Percentiles rank a stretch among this genome's conserved stretches.
Conservation (phyloP, 2,888 invertebrate species). For the Conomelus anceps region DNA sequence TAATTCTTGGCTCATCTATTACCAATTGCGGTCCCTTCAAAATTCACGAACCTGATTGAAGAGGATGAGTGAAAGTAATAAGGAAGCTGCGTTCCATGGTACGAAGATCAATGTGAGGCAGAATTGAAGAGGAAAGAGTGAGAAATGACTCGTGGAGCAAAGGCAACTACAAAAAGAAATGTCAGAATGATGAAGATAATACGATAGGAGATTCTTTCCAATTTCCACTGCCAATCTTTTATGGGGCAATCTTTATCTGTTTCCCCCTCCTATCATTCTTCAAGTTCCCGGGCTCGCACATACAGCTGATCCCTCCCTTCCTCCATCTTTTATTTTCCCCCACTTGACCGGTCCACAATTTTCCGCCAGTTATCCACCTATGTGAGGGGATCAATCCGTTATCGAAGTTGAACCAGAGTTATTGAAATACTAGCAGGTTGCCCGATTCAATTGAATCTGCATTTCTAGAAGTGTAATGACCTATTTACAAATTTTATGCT, state of each 20-base stretch:
- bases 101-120: neutral
- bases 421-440: neutral
- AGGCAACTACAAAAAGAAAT: neutral
- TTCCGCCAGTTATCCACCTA: neutral
- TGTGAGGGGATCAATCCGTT: neutral
- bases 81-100: too few species aligned
- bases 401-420: neutral
- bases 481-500: too few species aligned
- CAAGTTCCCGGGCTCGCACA: neutral
- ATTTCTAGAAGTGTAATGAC: neutral
- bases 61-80: too few species aligned
- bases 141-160: neutral
- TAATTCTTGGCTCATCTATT: too few species aligned
- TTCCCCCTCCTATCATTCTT: neutral
- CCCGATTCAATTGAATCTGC: neutral
- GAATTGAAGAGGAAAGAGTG: neutral
- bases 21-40: too few species aligned
- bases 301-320: neutral
- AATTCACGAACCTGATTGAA: too few species aligned
- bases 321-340: neutral
- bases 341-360: neutral
- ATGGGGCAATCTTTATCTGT: neutral
- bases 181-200: neutral
- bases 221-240: neutral
- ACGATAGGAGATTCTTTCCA: neutral